Evolutionary conservation across 1,140 invertebrate species (phyloP).

Genomic region (Bombus picipes): DNA sequence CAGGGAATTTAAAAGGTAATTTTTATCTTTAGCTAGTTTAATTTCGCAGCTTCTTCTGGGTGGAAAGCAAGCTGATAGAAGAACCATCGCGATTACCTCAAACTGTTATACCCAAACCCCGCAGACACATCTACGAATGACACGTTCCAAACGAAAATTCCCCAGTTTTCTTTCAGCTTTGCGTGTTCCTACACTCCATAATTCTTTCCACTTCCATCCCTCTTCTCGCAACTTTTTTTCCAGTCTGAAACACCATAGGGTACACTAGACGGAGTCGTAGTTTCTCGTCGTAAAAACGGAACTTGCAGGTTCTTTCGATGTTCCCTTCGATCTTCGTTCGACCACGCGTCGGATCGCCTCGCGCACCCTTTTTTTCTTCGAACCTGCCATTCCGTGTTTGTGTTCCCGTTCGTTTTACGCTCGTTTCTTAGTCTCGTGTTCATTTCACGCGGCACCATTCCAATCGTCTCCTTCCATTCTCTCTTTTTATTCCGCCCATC

Average conservation of each 20-base stretch:
- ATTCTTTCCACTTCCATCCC: background rate
- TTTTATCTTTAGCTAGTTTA: background rate
- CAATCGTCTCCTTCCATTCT: background rate
- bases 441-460: background rate
- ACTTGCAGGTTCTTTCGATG: background rate
- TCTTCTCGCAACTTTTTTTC: background rate
- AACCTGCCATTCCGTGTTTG: constrained; percentile 7
- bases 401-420: constrained; percentile 19
- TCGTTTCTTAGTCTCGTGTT: background rate
- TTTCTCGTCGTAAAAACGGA: constrained; percentile 28
- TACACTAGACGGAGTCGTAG: constrained; percentile 1
- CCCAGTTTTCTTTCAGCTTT: background rate
- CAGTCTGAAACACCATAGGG: background rate
- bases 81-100: background rate
- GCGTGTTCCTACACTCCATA: background rate
- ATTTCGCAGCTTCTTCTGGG: background rate
- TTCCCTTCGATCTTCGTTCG: background rate
- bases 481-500: background rate
- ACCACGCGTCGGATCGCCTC: background rate
- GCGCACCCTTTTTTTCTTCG: background rate
- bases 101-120: background rate
- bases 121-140: background rate
- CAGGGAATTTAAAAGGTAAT: too few species aligned
- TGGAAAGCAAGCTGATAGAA: background rate
- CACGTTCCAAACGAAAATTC: background rate